Evolutionary conservation across 2,797 vertebrate species (phyloP), one percentile per base, ranked within the genome.

Genomic region (Phataginus tricuspis): DNA sequence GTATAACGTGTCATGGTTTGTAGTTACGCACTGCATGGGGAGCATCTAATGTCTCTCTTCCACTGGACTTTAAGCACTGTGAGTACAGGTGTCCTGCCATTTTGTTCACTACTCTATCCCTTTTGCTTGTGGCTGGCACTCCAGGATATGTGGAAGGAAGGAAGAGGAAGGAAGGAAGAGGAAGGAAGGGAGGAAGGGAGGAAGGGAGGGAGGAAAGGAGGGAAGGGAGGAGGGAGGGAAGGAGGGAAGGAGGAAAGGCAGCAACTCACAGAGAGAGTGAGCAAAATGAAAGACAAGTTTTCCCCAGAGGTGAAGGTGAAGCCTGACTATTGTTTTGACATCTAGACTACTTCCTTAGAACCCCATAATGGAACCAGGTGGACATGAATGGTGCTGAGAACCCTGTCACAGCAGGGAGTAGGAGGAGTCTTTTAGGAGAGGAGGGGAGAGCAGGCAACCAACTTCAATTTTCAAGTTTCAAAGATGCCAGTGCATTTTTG

Each of bases 401-500:
- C 45, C 68, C 31, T 69, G 68, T 49, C 0, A 5, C 45, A 10
- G 31, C 1, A 6, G 11, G n/a, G 8, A 9, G 3, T 6, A 16
- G 21, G 14, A 39, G 18, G 53, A 12, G 64, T 39, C 61, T 72
- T 90, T 75, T 63, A 45, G 55, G 39, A 14, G 61, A 92, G 59
- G 21, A 31, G 12, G 34, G 61, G 61, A 72, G 80, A 74, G 19
- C 16, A 37, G 61, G 42, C 75, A 45, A 25, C 72, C 61, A 19
- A 27, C 55, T 83, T 96, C 96, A 37, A 29, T 90, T 90, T 53
- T 37, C 97, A 14, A 96, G 14, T 94, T 92, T 79, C 95, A 92
- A 93, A 93, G 74, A 68, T 69, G 34, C 37, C n/a, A 49, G 79
- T 51, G 31, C 79, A 68, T 66, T 75, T 93, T 53, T 16, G 4